These are phyloP conservation scores for Phrynocephalus versicolor DNA, from an alignment of 2,113 vertebrate species.

Conservation along the genomic window DNA sequence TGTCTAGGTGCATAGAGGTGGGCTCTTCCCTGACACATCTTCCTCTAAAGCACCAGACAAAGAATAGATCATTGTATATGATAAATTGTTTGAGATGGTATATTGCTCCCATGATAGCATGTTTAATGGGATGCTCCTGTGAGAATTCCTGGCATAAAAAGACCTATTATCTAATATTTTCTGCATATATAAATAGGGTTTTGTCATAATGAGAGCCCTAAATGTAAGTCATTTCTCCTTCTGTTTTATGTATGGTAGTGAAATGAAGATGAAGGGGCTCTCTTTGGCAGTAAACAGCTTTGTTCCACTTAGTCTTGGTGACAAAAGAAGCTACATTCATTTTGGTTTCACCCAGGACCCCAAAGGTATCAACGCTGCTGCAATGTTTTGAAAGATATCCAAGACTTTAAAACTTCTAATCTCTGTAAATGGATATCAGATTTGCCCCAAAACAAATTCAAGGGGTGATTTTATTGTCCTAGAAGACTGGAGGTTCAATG, in stretches of 20 bases:
- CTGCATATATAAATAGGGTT: constrained; percentile 31
- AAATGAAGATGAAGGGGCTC: background rate
- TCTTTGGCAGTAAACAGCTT: background rate
- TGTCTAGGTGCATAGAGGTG: background rate
- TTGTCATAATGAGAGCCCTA: background rate
- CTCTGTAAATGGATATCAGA: too few species aligned
- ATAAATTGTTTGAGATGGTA: constrained; percentile 28
- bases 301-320: background rate
- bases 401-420: too few species aligned
- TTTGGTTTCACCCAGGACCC: background rate
- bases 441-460: too few species aligned
- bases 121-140: background rate
- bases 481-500: too few species aligned
- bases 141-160: constrained; percentile 46
- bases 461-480: too few species aligned
- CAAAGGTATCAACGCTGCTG: background rate
- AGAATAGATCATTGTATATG: constrained; percentile 52
- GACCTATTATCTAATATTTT: constrained; percentile 6
- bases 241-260: background rate
- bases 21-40: background rate
- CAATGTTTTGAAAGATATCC: background rate
- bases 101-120: background rate
- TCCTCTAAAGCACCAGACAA: background rate
- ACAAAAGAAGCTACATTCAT: background rate
- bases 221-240: background rate